Base-by-base conservation (phyloP, 2,113 vertebrate genomes). In the Podarcis raffonei region DNA sequence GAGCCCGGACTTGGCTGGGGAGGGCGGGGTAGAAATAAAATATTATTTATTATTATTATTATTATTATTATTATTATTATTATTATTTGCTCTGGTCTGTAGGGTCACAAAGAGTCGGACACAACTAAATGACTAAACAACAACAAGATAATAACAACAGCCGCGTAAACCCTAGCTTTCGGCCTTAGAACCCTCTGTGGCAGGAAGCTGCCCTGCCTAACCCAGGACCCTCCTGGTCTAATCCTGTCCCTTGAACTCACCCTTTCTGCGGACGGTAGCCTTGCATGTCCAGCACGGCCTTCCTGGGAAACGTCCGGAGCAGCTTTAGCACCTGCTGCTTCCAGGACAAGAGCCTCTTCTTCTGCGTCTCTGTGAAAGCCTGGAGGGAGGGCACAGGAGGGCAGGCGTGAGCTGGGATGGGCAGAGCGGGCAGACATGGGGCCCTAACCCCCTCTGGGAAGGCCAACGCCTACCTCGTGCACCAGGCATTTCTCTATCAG, bases 311-410 rank as follows among this genome's bases (percentile, higher is more conserved):
- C 15, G 98, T 96, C 89, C 98, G 98, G 80, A 99, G 97, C 81
- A 99, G 94, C 96, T 98, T 99, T 87, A 98, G 97, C 85, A 99
- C 98, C 96, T 99, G 98, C 97, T 99, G 98, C 96, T 99, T 99
- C 98, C 98, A 99, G 48, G 98, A 98, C 79, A 98, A 96, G 93
- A 98, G 95, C 88, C 98, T 97, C 94, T 98, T 99, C 94, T 98
- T 98, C 95, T 99, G 98, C 16, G 98, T 99, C 96, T 98, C 98
- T 53, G 98, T 98, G 91, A 98, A 99, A 83, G 98, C 98, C 98
- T 99, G 93, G 65, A 23, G 1, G 1, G 13, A 32, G 9, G 11
- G 69, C 11, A 37, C 8, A 48, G 53, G 7, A 81, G 15, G 27
- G 6, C 8, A 6, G 12, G 65, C 18, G 16, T n/a, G 35, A 48